phyloP scores from a whole-genome alignment of 2,113 vertebrate genomes.

The Muntiacus muntjak region DNA sequence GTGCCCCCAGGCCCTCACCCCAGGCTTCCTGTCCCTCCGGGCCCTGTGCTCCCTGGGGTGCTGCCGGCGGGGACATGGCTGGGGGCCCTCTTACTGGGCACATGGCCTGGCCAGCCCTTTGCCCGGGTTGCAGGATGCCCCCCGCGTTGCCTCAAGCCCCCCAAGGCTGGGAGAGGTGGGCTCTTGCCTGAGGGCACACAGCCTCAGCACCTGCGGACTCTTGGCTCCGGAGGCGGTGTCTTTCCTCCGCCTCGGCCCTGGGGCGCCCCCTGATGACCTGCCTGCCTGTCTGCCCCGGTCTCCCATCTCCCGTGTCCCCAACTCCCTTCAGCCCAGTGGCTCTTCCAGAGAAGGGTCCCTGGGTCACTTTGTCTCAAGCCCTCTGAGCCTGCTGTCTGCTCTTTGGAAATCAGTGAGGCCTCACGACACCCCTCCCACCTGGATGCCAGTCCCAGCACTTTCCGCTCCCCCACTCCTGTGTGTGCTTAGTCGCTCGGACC shows the following conservation, averaged over 20 bases:
- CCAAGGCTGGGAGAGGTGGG: background rate
- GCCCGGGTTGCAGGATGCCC: background rate
- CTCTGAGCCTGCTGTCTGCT: background rate
- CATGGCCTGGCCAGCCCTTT: accelerated
- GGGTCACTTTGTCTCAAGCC: background rate
- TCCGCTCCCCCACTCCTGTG: background rate
- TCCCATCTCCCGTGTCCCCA: background rate
- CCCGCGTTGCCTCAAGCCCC: accelerated
- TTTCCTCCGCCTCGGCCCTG: accelerated
- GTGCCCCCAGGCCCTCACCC: accelerated
- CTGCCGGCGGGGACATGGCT: background rate
- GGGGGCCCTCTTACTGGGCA: background rate
- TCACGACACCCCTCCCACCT: background rate
- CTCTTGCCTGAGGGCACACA: accelerated
- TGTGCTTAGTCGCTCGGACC: background rate
- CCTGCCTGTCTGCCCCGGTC: background rate
- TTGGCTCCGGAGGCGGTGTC: background rate
- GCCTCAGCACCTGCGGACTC: background rate
- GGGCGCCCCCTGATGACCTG: background rate
- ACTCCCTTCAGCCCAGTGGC: background rate
- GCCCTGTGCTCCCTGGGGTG: background rate
- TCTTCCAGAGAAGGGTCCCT: background rate
- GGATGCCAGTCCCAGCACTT: background rate
- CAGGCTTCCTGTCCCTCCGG: background rate
- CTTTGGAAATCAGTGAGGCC: background rate